Percentiles rank a stretch among this genome's conserved stretches.
phyloP scores from a whole-genome alignment of 2,797 vertebrate genomes.

The Megalops cyprinoides region DNA sequence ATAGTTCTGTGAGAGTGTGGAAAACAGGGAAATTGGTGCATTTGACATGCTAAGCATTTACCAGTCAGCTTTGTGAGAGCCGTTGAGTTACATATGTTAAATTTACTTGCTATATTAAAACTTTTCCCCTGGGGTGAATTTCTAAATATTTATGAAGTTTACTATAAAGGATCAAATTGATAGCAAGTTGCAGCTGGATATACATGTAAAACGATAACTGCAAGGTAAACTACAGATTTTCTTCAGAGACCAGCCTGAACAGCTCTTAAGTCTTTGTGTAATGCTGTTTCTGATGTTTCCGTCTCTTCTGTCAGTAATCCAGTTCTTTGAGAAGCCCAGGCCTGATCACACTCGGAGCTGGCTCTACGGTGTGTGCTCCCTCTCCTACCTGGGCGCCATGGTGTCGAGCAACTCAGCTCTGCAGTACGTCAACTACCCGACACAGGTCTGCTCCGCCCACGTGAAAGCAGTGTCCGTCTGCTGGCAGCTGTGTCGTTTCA shows the following conservation, averaged over 20 bases:
- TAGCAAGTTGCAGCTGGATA: neutral
- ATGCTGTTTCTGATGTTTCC: constrained; percentile 34
- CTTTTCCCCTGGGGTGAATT: too few species aligned
- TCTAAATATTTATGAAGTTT: too few species aligned
- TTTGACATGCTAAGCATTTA: too few species aligned
- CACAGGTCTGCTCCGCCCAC: constrained; percentile 79
- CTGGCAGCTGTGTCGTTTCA: too few species aligned
- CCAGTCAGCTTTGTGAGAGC: too few species aligned
- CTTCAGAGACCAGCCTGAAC: too few species aligned
- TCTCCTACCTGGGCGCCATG: constrained; percentile 96
- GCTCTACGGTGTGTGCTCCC: constrained; percentile 89
- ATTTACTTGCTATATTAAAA: too few species aligned
- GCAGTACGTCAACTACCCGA: constrained; percentile 95
- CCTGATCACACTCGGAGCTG: constrained; percentile 86
- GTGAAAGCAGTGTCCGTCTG: too few species aligned
- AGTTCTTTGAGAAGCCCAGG: constrained; percentile 79
- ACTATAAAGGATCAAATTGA: too few species aligned
- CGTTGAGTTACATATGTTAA: too few species aligned
- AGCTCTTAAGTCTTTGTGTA: neutral
- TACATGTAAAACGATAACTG: neutral
- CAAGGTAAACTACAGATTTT: neutral
- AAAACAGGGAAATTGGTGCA: too few species aligned
- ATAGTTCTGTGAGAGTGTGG: too few species aligned
- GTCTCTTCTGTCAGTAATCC: constrained; percentile 80
- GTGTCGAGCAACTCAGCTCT: constrained; percentile 97